Evolutionary conservation across 1,140 invertebrate species (phyloP).

Genomic region (Drosophila lowei): DNA sequence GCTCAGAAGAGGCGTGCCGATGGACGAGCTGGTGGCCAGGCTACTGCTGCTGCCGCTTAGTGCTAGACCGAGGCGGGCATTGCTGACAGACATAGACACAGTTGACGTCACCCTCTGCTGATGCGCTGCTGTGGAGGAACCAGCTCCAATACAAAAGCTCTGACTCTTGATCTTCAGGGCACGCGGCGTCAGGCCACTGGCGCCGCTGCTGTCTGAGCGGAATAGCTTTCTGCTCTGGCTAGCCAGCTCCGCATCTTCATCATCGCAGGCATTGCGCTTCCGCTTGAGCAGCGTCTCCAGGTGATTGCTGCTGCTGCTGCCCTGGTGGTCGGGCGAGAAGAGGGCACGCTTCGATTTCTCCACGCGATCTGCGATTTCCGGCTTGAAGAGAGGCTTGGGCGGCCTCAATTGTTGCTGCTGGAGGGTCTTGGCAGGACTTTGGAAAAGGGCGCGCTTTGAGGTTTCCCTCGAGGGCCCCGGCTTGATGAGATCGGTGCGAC

Average conservation of each 20-base stretch:
- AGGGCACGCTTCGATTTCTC: constrained; percentile 85
- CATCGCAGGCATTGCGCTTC: constrained; percentile 65
- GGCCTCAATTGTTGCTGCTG: constrained; percentile 63
- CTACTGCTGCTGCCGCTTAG: constrained; percentile 55
- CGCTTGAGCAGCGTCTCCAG: constrained; percentile 71
- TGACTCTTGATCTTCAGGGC: constrained; percentile 81
- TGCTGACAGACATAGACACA: neutral
- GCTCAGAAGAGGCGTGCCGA: constrained; percentile 26
- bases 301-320: constrained; percentile 46
- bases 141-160: constrained; percentile 82
- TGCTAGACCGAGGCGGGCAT: constrained; percentile 33
- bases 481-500: constrained; percentile 71
- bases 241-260: constrained; percentile 66
- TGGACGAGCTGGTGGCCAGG: constrained; percentile 18
- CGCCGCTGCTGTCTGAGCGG: constrained; percentile 41
- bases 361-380: constrained; percentile 77
- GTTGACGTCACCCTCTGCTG: neutral
- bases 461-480: constrained; percentile 73
- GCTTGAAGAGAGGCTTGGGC: constrained; percentile 67
- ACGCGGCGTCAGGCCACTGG: constrained; percentile 68
- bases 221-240: constrained; percentile 75
- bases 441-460: constrained; percentile 86
- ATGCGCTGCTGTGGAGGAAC: constrained; percentile 65
- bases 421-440: constrained; percentile 84
- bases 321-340: constrained; percentile 77